Conservation (phyloP, 2,888 invertebrate species). For the Orchesellides sinensis region DNA sequence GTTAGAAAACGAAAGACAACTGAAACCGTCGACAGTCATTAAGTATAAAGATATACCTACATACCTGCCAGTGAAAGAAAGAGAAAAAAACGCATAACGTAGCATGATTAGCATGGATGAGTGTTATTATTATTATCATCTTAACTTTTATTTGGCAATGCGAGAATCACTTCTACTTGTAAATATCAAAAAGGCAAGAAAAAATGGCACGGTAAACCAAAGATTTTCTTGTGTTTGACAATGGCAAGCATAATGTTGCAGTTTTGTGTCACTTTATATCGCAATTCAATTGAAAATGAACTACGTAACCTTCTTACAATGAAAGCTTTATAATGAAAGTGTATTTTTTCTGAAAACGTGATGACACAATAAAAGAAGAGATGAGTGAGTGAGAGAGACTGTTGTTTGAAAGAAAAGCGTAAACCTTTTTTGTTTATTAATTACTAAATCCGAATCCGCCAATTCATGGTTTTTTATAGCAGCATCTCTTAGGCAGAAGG, state of each 20-base stretch:
- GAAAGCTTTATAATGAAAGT: conserved; percentile 16
- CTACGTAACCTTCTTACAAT: conserved; percentile 2
- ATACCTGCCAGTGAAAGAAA: conserved; percentile 11
- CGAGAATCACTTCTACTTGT: conserved; percentile 4
- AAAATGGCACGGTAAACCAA: not conserved
- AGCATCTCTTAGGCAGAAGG: no score
- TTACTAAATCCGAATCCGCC: no score
- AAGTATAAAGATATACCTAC: no score
- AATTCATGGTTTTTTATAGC: no score
- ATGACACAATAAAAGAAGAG: conserved; percentile 31
- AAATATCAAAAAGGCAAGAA: not conserved
- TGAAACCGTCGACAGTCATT: conserved; percentile 17
- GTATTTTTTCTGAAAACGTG: not conserved
- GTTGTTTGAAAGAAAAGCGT: not conserved
- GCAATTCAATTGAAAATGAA: conserved; percentile 7
- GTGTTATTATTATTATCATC: conserved; percentile 40
- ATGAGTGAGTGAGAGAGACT: no score
- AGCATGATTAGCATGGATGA: conserved; percentile 28
- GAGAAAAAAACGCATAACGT: conserved; percentile 15
- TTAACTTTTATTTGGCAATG: conserved; percentile 45
- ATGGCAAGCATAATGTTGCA: not conserved
- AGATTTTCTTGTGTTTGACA: conserved; percentile 6
- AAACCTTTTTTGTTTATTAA: no score
- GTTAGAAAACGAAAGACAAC: not conserved
- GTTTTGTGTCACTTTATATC: conserved; percentile 2